Percentiles rank a stretch among this genome's conserved stretches.
phyloP scores from a whole-genome alignment of 1,140 invertebrate species.

The Drosophila nikananu region DNA sequence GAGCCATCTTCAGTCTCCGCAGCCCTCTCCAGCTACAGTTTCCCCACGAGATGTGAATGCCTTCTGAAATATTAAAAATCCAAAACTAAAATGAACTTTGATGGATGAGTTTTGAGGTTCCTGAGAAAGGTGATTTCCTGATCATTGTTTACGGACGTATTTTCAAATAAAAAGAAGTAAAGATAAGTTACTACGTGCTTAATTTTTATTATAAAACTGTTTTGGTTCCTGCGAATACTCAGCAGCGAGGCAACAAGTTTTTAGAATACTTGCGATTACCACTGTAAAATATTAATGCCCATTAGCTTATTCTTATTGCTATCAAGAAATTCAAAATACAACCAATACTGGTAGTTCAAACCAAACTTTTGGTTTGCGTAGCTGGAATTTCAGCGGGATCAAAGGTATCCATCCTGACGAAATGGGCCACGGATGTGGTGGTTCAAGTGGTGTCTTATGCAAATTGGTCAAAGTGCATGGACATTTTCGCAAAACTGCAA shows the following conservation, averaged over 20 bases:
- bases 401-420: conserved; percentile 12
- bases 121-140: background rate
- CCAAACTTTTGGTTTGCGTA: too few relatives aligned
- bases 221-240: background rate
- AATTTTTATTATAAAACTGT: background rate
- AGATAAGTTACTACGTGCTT: background rate
- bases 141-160: background rate
- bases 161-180: background rate
- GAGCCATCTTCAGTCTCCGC: conserved; percentile 34
- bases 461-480: conserved; percentile 59
- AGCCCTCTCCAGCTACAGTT: conserved; percentile 1
- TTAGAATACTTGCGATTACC: background rate
- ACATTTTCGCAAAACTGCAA: conserved; percentile 56
- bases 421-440: conserved; percentile 54
- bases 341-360: too few relatives aligned
- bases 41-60: background rate
- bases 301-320: too few relatives aligned
- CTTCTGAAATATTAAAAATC: background rate
- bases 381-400: too few relatives aligned
- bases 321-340: too few relatives aligned
- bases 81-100: conserved; percentile 3
- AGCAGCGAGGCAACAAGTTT: background rate
- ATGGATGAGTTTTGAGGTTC: too few relatives aligned
- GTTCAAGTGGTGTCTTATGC: conserved; percentile 48
- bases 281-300: too few relatives aligned